Evolutionary conservation across 2,888 invertebrate genomes (phyloP), one percentile per base, ranked within the genome.

Genomic region (Melinaea menophilus): DNA sequence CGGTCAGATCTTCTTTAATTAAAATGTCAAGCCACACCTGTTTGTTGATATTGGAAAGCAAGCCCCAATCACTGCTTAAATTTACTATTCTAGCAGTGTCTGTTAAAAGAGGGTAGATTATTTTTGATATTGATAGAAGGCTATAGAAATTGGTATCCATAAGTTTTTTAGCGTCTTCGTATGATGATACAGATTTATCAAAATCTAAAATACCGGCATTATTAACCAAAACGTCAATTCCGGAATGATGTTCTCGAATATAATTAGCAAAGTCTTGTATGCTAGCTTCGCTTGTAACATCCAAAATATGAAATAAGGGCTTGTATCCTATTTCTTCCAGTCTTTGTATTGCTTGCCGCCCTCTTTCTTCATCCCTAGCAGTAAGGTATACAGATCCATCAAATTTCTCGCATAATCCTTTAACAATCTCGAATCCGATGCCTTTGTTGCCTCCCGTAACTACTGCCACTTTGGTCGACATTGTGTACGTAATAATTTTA

Each of bases 151-250:
- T 97, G 9, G 94, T 93, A 70, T 89, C 89, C 34, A 95, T 78
- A 2, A 96, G 95, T 73, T 92, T 92, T 78, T 94, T 93, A 4
- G 95, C 95, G 85, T 96, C 95, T 72, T 91, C 85, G 51, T 82
- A 85, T 69, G 95, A 92, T 45, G 95, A 92, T 68, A 93, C 94
- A 2, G 93, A 91, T 64, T 88, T 88, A 71, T 80, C 81, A 86
- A 93, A 94, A 79, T 93, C 95, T 37, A 94, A 93, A 72, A 95
- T 93, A 35, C 93, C 95, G 73, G 95, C 95, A 86, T 96, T 96
- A 82, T 96, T 96, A 68, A 96, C 92, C 58, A 96, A 88, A 67
- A 96, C 84, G 83, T 96, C 95, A 64, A 96, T 86, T 33, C 95
- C 94, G 41, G 92, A 92, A 79, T 95, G 91, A 64, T 91, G 92